Conservation (phyloP, 2,113 vertebrate genomes). For the Mugil cephalus region DNA sequence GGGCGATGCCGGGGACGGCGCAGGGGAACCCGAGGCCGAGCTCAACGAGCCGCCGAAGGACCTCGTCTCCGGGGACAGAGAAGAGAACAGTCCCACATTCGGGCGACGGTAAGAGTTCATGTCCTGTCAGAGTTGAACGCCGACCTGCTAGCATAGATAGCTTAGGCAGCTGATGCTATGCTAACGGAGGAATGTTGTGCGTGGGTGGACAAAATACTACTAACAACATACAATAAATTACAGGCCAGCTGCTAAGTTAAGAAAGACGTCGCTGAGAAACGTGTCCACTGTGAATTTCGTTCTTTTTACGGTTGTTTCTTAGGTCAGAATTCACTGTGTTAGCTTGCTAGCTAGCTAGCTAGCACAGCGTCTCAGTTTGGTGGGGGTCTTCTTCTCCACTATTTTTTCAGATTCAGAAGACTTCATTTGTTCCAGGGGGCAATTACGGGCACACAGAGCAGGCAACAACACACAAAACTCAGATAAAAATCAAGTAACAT, state of each 20-base stretch:
- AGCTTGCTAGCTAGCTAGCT: constrained; percentile 12
- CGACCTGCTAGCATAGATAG: constrained; percentile 46
- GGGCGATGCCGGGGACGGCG: constrained; percentile 66
- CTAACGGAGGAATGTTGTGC: constrained; percentile 38
- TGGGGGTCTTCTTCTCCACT: neutral
- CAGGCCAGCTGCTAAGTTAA: neutral
- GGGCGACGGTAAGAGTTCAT: constrained; percentile 69
- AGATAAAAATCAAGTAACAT: too few species aligned
- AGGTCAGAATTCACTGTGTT: constrained; percentile 2
- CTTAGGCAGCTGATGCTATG: constrained; percentile 5
- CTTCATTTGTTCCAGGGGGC: too few species aligned
- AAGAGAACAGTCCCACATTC: constrained; percentile 53
- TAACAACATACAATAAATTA: neutral
- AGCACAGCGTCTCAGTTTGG: constrained; percentile 1
- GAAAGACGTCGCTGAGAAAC: neutral
- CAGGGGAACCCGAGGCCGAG: constrained; percentile 66
- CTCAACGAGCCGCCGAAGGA: constrained; percentile 30
- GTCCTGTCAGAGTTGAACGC: neutral
- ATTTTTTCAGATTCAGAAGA: too few species aligned
- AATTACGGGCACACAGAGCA: too few species aligned
- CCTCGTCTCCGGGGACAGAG: constrained; percentile 22
- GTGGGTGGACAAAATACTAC: constrained; percentile 29
- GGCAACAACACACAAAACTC: too few species aligned
- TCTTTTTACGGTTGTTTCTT: neutral
- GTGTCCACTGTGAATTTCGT: neutral